Percentiles rank a stretch among this genome's conserved stretches.
These are phyloP conservation scores for Phenacoccus solenopsis DNA, from an alignment of 1,140 invertebrate species.

Conservation along the genomic window DNA sequence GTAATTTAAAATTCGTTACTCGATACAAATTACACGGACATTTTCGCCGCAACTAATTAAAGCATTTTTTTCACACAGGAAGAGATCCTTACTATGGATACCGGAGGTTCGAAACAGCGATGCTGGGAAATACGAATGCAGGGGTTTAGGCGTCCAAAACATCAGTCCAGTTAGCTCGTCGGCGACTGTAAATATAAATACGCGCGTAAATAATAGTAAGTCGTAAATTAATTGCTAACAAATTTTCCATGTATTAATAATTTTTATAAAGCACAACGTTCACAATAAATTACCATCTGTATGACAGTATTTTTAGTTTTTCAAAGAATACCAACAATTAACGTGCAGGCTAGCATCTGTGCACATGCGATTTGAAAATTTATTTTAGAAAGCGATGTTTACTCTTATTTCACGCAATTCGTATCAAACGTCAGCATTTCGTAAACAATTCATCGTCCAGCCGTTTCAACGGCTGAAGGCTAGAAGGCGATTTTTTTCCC, in stretches of 20 bases:
- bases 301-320: neutral
- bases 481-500: neutral
- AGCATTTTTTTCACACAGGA: slow-evolving; percentile 36
- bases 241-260: neutral
- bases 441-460: too few species aligned
- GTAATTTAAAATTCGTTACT: too few species aligned
- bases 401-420: neutral
- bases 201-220: slow-evolving; percentile 29
- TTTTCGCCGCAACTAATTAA: neutral
- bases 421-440: too few species aligned
- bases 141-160: slow-evolving; percentile 36
- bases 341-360: neutral
- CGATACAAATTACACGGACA: too few species aligned
- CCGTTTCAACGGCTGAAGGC: neutral
- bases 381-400: neutral
- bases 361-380: neutral
- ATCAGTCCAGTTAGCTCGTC: slow-evolving; percentile 23
- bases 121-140: slow-evolving; percentile 59
- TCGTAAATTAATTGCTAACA: slow-evolving; percentile 15
- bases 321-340: neutral
- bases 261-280: neutral
- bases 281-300: neutral
- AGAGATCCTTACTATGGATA: slow-evolving; percentile 62
- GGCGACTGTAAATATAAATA: slow-evolving; percentile 26
- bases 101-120: slow-evolving; percentile 51